A percentile compares a stretch with the other conserved stretches of the same genome.
phyloP scores from a whole-genome alignment of 2,797 vertebrate genomes.

The Nyctibius grandis region DNA sequence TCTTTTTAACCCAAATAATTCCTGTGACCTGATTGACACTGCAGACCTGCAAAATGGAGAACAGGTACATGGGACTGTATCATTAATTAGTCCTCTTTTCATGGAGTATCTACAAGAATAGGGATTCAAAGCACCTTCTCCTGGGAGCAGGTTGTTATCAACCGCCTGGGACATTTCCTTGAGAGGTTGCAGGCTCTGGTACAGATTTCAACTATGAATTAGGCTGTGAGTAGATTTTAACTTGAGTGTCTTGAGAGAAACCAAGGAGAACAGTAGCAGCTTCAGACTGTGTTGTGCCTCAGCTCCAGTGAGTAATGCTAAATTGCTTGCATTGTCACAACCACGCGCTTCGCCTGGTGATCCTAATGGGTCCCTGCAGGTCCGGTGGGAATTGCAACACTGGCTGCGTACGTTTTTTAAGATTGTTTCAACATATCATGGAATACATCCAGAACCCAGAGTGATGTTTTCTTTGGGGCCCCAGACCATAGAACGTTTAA shows the following conservation, averaged over 20 bases:
- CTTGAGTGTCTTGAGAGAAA: neutral
- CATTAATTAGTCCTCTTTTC: neutral
- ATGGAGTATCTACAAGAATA: neutral
- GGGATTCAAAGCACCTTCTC: neutral
- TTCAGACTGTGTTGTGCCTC: neutral
- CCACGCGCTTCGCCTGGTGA: neutral
- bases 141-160: neutral
- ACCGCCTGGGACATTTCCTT: neutral
- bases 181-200: neutral
- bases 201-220: neutral
- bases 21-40: neutral
- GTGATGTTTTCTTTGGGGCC: slow-evolving; percentile 46
- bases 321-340: slow-evolving; percentile 21
- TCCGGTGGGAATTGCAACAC: neutral
- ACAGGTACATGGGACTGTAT: neutral
- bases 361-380: slow-evolving; percentile 41
- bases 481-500: neutral
- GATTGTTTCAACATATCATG: slow-evolving; percentile 13
- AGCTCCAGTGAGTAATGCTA: slow-evolving; percentile 41
- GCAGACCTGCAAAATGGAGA: neutral
- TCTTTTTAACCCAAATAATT: neutral
- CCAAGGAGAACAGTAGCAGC: neutral
- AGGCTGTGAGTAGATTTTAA: neutral
- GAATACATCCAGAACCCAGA: slow-evolving; percentile 13
- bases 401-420: neutral